These are phyloP conservation scores for Xyrichtys novacula DNA, from an alignment of 2,797 vertebrate species.

Conservation along the genomic window DNA sequence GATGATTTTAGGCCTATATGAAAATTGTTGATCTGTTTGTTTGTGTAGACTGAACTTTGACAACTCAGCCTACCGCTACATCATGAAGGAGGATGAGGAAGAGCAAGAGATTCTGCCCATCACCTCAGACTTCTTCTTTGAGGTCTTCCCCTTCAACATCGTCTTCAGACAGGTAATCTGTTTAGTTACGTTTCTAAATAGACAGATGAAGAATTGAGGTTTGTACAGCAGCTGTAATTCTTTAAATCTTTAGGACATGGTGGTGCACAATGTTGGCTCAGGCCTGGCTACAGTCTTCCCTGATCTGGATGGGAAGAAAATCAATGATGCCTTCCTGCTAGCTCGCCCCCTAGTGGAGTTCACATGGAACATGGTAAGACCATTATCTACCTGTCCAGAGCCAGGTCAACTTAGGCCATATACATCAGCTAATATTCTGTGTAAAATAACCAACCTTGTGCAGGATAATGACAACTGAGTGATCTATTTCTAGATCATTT, in stretches of 20 bases:
- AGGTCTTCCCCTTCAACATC: conserved; percentile 87
- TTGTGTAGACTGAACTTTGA: conserved; percentile 84
- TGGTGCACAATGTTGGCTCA: conserved; percentile 85
- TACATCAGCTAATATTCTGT: too few relatives aligned
- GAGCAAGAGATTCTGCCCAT: conserved; percentile 87
- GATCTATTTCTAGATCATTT: conserved; percentile 79
- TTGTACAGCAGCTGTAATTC: background rate
- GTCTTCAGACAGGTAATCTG: conserved; percentile 85
- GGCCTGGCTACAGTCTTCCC: conserved; percentile 84
- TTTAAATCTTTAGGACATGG: conserved; percentile 79
- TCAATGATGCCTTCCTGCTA: conserved; percentile 83
- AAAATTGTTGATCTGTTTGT: conserved; percentile 7
- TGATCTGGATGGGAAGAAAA: conserved; percentile 86
- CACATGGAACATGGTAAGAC: conserved; percentile 85
- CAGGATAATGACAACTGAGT: too few relatives aligned
- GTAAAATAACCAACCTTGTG: too few relatives aligned
- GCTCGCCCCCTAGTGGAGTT: conserved; percentile 87
- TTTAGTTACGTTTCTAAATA: background rate
- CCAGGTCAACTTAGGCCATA: too few relatives aligned
- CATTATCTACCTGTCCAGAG: background rate
- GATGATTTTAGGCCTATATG: too few relatives aligned
- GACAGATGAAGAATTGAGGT: conserved; percentile 1
- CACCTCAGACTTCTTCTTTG: conserved; percentile 87
- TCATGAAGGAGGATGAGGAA: conserved; percentile 85
- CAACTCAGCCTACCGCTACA: conserved; percentile 86